Base-by-base conservation (phyloP, 2,797 vertebrate genomes). In the Coregonus suidteri region DNA sequence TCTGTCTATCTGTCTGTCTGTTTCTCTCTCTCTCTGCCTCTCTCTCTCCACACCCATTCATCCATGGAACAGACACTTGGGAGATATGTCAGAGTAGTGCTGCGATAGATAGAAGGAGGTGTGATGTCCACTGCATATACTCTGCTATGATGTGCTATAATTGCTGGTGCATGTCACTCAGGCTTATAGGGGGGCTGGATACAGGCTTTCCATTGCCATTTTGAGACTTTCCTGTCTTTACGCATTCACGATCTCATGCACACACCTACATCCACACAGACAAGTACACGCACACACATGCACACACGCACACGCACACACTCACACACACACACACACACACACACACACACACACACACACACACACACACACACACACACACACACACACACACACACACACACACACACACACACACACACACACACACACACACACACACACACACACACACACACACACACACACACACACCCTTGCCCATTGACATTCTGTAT, bases 11-110 rank as follows among this genome's bases (percentile, higher is more conserved):
- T 80, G 65, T 81, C 73, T 78, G 77, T 83, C 73, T 66, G 69
- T 7, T 34, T 20, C 67, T 41, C 71, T 7, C 71, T 15, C 9
- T 54, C 52, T 53, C 30, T 18, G 7, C 6, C 53, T 20, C 72
- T 14, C 30, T 62, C 47, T 37, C 74, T 59, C 64, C 18, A 52
- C 7, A 83, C 75, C 68, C 83, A 87, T 68, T 35, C 86, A 88
- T 76, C 88, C 88, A 83, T 88, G 78, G 85, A 84, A 71, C 76
- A 74, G 84, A 75, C 91, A 84, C 88, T 80, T 76, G 90, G 84
- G 87, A 83, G 85, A 87, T 90, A 82, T 91, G 90, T 90, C 89
- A 89, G 90, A 90, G 82, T 83, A 77, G 85, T 82, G 81, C 79
- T 85, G 76, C 84, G 79, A 86, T 79, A 73, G 85, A 90, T 84